Evolutionary conservation across 2,797 vertebrate species (phyloP), one percentile per base, ranked within the genome.

Genomic region (Sciurus carolinensis): DNA sequence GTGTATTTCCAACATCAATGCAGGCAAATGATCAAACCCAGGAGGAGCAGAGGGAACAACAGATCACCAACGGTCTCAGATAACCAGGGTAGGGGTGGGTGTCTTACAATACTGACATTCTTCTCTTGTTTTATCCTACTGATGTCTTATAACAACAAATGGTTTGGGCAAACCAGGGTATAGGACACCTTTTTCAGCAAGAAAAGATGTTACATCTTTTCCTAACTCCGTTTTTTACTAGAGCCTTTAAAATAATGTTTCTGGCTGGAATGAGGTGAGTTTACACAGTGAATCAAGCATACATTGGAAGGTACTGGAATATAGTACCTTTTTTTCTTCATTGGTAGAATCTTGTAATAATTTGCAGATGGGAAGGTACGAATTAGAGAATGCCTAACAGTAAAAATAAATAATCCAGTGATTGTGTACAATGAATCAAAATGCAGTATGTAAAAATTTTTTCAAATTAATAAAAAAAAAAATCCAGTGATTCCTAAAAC

Each of bases 1-100:
- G 75, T 69, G 5, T 96, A 97, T 97, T 98, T 98, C 98, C 93
- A 96, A 93, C 95, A 97, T 97, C 93, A 85, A 90, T 94, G 44
- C 66, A 91, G 86, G 93, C 57, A 57, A 47, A 88, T 93, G 97
- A 96, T 98, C 91, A 76, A 90, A 90, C 93, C 79, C 77, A 86
- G 95, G 95, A 93, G 97, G 52, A 95, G 47, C 67, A 95, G 81
- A 96, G 98, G 97, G 94, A 96, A 97, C 89, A 98, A 91, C 90
- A 96, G 91, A 89, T 59, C 85, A 11, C 72, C 96, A 88, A 96
- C 72, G 91, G 94, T 36, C 81, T 98, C 71, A 87, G 82, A 97
- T 96, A 88, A 88, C 80, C 92, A 90, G 81, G 87, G 39, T 39
- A 5, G 94, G 54, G 75, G 39, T 69, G 90, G 91, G 96, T 96